These are phyloP conservation scores for Platyrinchus mystaceus DNA, from an alignment of 2,797 vertebrate genomes.

Conservation along the genomic window DNA sequence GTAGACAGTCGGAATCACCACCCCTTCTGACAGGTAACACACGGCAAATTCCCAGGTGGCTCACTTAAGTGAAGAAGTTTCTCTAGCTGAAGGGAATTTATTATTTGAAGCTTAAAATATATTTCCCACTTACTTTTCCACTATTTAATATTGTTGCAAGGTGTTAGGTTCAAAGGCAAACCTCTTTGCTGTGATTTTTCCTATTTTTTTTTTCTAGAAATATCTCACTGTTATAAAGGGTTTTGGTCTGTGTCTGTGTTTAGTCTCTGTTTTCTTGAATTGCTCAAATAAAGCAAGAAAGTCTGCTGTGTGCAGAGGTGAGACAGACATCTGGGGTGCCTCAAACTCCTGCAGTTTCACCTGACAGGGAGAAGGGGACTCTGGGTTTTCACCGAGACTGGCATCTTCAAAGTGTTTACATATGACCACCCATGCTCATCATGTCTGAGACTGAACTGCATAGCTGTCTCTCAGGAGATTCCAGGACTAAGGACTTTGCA, in stretches of 20 bases:
- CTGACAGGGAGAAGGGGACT: background rate
- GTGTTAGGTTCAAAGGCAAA: background rate
- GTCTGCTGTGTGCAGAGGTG: background rate
- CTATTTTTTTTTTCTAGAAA: background rate
- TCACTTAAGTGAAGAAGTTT: background rate
- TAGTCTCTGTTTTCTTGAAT: background rate
- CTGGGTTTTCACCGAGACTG: background rate
- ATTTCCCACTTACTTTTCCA: background rate
- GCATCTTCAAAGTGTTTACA: background rate
- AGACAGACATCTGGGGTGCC: background rate
- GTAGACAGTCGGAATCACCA: background rate
- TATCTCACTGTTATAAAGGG: background rate
- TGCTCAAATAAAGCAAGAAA: background rate
- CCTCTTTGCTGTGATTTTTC: background rate
- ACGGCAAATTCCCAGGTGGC: background rate
- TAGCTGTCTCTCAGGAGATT: background rate
- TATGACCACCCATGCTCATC: background rate
- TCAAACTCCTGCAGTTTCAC: background rate
- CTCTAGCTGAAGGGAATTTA: background rate
- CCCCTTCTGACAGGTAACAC: background rate
- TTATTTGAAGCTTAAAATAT: background rate
- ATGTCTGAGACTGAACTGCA: background rate
- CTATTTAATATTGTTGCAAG: background rate
- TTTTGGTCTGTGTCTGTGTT: background rate
- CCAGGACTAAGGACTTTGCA: background rate